Evolutionary conservation across 1,140 invertebrate species (phyloP), one percentile per base, ranked within the genome.

Genomic region (Tetramorium parvispinum): DNA sequence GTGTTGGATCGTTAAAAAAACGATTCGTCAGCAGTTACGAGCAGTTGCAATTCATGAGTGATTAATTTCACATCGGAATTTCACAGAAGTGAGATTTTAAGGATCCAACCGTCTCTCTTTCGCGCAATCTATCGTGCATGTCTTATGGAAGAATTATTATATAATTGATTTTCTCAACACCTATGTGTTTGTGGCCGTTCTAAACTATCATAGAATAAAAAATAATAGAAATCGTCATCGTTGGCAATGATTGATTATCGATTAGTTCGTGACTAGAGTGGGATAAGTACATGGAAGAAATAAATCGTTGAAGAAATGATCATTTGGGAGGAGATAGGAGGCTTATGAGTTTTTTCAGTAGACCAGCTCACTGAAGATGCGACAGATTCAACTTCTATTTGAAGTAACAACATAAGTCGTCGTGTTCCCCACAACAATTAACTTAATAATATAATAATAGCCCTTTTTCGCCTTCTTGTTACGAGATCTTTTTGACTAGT

Each of bases 361-460:
- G 88, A 85, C 85, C 79, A 85, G 88, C 89, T 90, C 76, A 40
- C 85, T 77, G 89, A 89, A 90, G 55, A 32, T 40, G 8, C 24
- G 37, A 65, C 46, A 66, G 46, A 49, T 16, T 76, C 66, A 46
- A 51, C 6, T 53, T 37, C 8, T 59, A n/a, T 21, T 27, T 49
- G 27, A 73, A 1, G 2, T 53, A 70, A 73, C 63, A 53, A 18
- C 46, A 68, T 75, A 32, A 32, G 32, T 32, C 24, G 51, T 43
- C 11, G 3, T 10, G 40, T 51, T 11, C 46, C 16, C 10, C 16
- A 21, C 46, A 4, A 53, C 11, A 43, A 18, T 59, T 75, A 83
- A 83, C n/a, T 75, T 75, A 82, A 37, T 78, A 87, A 68, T 40
- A 49, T 61, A 85, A 66, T 82, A 51, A 37, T 51, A 59, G 11